A percentile compares a stretch with the other conserved stretches of the same genome.
Evolutionary conservation across 2,797 vertebrate genomes (phyloP).

Genomic region (Peromyscus attwateri): DNA sequence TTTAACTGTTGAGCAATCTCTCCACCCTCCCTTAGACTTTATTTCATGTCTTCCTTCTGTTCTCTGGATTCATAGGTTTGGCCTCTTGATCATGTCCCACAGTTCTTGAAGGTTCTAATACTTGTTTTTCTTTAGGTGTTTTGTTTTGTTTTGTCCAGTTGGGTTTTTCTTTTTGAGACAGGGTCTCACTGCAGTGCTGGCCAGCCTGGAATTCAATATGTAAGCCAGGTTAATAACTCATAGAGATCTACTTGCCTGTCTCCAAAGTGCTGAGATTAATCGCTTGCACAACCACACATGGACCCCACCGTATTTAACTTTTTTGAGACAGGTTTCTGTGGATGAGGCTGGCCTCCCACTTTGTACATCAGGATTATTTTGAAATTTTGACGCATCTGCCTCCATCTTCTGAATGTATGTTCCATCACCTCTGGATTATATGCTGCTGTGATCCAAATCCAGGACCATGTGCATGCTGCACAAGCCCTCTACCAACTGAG

Average conservation of each 20-base stretch:
- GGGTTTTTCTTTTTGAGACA: not conserved
- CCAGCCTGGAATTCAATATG: not conserved
- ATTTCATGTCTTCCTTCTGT: not conserved
- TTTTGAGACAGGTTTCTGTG: not conserved
- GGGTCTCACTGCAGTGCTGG: not conserved
- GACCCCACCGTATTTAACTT: not conserved
- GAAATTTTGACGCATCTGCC: not conserved
- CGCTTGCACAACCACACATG: not conserved
- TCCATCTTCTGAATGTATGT: not conserved
- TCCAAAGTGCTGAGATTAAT: not conserved
- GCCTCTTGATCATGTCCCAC: not conserved
- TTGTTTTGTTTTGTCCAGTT: not conserved
- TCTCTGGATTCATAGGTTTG: not conserved
- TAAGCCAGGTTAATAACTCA: not conserved
- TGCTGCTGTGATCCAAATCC: not conserved
- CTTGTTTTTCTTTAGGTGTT: not conserved
- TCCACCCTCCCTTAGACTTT: not conserved
- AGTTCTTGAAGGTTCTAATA: not conserved
- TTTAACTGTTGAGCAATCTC: not conserved
- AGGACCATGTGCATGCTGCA: not conserved
- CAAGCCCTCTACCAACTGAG: not conserved
- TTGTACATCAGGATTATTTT: not conserved
- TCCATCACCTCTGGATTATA: no score
- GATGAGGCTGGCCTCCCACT: not conserved
- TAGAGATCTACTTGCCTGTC: not conserved